Evolutionary conservation across 2,797 vertebrate genomes (phyloP).

Genomic region (Falco naumanni): DNA sequence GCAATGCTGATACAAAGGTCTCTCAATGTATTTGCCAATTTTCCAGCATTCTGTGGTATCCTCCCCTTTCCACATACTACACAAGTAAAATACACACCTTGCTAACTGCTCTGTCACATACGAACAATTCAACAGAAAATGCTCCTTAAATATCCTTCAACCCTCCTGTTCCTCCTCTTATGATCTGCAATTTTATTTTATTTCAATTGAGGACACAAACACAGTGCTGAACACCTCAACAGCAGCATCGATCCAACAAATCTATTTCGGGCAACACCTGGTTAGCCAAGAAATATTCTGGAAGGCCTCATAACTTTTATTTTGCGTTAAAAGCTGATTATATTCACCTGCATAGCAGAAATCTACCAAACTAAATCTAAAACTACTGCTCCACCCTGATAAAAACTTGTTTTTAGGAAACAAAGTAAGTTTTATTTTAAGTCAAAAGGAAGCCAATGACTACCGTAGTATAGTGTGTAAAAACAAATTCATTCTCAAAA

Average conservation of each 20-base stretch:
- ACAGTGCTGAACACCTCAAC: neutral
- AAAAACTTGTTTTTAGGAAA: neutral
- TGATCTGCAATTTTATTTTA: neutral
- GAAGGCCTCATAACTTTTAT: neutral
- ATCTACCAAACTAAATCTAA: neutral
- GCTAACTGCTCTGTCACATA: neutral
- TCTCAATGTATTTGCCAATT: neutral
- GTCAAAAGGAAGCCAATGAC: neutral
- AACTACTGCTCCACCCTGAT: neutral
- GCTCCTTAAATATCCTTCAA: neutral
- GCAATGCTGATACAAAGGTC: neutral
- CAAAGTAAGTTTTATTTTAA: slow-evolving; percentile 6
- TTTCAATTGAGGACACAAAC: neutral
- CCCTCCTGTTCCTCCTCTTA: neutral
- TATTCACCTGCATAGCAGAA: neutral
- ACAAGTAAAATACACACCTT: neutral
- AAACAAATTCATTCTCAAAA: neutral
- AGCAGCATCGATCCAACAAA: neutral
- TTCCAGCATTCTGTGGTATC: neutral
- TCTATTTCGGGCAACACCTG: neutral
- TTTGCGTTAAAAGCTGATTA: neutral
- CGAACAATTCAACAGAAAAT: neutral
- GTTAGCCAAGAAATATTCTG: neutral
- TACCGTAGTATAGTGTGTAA: neutral
- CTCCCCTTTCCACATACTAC: neutral